Percentiles rank a stretch among this genome's conserved stretches.
These are phyloP conservation scores for Brotula barbata DNA, from an alignment of 2,797 vertebrate genomes.

Conservation along the genomic window DNA sequence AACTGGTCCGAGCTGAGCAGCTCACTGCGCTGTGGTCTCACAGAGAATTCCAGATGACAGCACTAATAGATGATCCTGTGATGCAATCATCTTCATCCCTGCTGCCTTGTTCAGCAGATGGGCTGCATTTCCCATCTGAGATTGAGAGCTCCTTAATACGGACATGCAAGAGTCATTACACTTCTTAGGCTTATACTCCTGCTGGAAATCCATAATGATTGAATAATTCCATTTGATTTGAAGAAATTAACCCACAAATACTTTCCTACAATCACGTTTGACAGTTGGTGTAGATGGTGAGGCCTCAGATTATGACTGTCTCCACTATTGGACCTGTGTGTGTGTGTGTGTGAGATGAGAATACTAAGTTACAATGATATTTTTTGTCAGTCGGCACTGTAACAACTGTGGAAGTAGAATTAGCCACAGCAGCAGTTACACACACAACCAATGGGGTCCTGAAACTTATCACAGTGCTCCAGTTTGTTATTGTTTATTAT, in stretches of 20 bases:
- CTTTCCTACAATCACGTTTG: slow-evolving; percentile 65
- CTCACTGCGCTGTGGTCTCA: slow-evolving; percentile 50
- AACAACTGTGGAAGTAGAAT: slow-evolving; percentile 61
- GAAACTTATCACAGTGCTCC: slow-evolving; percentile 38
- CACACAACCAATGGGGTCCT: slow-evolving; percentile 50
- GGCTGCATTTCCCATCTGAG: slow-evolving; percentile 57
- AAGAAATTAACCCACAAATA: slow-evolving; percentile 49
- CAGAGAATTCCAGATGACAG: slow-evolving; percentile 64
- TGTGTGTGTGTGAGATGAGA: slow-evolving; percentile 15
- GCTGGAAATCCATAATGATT: slow-evolving; percentile 66
- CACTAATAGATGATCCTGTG: slow-evolving; percentile 67
- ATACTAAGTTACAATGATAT: slow-evolving; percentile 38
- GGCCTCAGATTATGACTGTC: slow-evolving; percentile 38
- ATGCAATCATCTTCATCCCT: slow-evolving; percentile 67
- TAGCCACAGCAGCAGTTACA: slow-evolving; percentile 45
- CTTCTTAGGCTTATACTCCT: slow-evolving; percentile 43
- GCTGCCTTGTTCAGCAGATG: slow-evolving; percentile 61
- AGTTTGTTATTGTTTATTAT: slow-evolving; percentile 34
- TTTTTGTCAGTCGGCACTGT: slow-evolving; percentile 55
- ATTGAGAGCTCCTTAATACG: slow-evolving; percentile 50
- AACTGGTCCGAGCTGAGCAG: slow-evolving; percentile 33
- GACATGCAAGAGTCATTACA: slow-evolving; percentile 70
- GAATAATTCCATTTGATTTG: slow-evolving; percentile 64
- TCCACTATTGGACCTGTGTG: slow-evolving; percentile 37
- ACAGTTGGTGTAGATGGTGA: slow-evolving; percentile 55